phyloP scores from a whole-genome alignment of 2,113 vertebrate species.

The Rhegmatorhina hoffmannsi region DNA sequence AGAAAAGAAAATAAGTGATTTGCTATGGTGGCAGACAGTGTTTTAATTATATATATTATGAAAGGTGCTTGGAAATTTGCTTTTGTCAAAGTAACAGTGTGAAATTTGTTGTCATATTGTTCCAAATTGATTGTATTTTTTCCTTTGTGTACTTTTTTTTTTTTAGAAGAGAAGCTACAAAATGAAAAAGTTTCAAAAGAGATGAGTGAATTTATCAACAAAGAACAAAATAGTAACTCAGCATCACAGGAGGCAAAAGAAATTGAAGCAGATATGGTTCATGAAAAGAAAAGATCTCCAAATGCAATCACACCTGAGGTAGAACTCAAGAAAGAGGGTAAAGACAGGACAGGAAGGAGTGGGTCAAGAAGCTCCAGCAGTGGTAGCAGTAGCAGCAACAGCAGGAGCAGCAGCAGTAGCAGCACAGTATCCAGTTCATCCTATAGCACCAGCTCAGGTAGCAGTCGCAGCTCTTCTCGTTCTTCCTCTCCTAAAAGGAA shows the following conservation, averaged over 20 bases:
- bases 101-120: background rate
- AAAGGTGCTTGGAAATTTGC: background rate
- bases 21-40: background rate
- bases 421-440: slow-evolving; percentile 88
- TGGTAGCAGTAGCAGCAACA: slow-evolving; percentile 86
- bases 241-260: slow-evolving; percentile 89
- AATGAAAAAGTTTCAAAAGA: slow-evolving; percentile 88
- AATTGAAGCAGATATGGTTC: slow-evolving; percentile 82
- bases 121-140: background rate
- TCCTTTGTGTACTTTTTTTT: background rate
- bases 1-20: background rate
- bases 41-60: background rate
- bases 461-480: slow-evolving; percentile 87
- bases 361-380: slow-evolving; percentile 86
- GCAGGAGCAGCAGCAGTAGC: slow-evolving; percentile 86
- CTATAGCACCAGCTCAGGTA: slow-evolving; percentile 89
- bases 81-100: background rate
- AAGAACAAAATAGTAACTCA: slow-evolving; percentile 84
- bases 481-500: slow-evolving; percentile 91
- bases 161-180: slow-evolving; percentile 87
- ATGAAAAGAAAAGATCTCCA: slow-evolving; percentile 90
- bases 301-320: slow-evolving; percentile 77
- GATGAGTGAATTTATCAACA: slow-evolving; percentile 84
- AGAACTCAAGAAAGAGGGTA: slow-evolving; percentile 85
- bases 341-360: slow-evolving; percentile 83